Evolutionary conservation across 2,113 vertebrate species (phyloP), one percentile per base, ranked within the genome.

Genomic region (Muntiacus muntjak): DNA sequence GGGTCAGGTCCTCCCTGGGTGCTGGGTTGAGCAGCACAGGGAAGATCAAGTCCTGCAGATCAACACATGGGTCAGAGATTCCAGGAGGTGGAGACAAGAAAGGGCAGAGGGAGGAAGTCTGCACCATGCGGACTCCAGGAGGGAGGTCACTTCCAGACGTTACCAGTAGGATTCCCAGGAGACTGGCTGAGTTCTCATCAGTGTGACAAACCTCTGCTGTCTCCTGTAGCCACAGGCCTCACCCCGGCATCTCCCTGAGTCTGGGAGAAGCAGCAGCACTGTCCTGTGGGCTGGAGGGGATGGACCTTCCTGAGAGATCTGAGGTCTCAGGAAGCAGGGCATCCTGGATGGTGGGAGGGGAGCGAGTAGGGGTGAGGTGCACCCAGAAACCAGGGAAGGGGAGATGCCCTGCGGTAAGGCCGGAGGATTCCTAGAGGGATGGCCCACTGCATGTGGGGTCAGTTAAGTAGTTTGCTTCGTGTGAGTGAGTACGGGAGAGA

Each of bases 321-420:
- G 36, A 13, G 5, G 55, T 28, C 5, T 10, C 2, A 9, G 52
- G 6, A 40, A 19, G 21, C 52, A 6, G 82, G 23, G 3, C 26
- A 19, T 11, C 17, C 74, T 7, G 40, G 71, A 11, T 43, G 57
- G 9, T 6, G 12, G 50, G 28, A 14, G 33, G 58, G 16, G 3
- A 76, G 16, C 6, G 3, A 25, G 19, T 50, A n/a, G 4, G 16
- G 4, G 30, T 15, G 47, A 62, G 30, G 10, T 43, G 5, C 19
- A 12, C 30, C 60, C 47, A n/a, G 55, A 3, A 16, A 8, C 17
- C 12, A 1, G 28, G 58, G 43, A 17, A 52, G 17, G 0, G 54
- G 47, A 1, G 2, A n/a, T 0, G 7, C 1, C 19, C 64, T 57
- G 47, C 7, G 2, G 45, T 45, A 5, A 28, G n/a, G 43, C 16